These are phyloP conservation scores for Oasisia sp. DNA, from an alignment of 2,888 invertebrate genomes.

Conservation along the genomic window DNA sequence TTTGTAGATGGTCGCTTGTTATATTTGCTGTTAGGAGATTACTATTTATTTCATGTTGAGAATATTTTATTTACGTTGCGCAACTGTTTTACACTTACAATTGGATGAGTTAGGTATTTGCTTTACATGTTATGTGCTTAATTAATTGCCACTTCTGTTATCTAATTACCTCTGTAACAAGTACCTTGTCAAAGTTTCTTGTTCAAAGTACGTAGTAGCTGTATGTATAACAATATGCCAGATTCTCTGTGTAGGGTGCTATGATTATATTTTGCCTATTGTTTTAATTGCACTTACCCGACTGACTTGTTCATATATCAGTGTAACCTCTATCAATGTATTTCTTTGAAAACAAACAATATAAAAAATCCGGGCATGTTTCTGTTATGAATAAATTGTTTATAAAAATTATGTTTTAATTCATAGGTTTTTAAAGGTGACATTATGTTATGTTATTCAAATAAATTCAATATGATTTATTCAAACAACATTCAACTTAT, in stretches of 20 bases:
- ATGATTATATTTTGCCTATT: not conserved
- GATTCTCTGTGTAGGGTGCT: not conserved
- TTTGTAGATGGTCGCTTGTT: not conserved
- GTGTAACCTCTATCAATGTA: not conserved
- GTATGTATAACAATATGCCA: not conserved
- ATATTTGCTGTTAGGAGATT: not conserved
- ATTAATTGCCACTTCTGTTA: not conserved
- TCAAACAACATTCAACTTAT: too few species aligned
- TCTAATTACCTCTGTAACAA: not conserved
- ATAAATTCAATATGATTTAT: too few species aligned
- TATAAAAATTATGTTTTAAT: too few species aligned
- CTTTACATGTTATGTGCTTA: not conserved
- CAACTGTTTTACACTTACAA: not conserved
- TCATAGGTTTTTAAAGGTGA: not conserved
- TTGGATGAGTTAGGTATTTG: not conserved
- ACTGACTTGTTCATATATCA: not conserved
- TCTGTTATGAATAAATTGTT: not conserved
- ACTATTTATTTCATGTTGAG: conserved; percentile 1
- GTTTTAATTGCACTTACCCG: not conserved
- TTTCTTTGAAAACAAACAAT: not conserved
- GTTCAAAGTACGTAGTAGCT: not conserved
- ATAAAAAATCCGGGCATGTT: not conserved
- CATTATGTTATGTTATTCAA: not conserved
- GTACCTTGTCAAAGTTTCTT: not conserved
- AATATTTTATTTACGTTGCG: not conserved